A percentile compares a stretch with the other conserved stretches of the same genome.
Conservation (phyloP, 2,888 invertebrate species). For the Halocaridina rubra region DNA sequence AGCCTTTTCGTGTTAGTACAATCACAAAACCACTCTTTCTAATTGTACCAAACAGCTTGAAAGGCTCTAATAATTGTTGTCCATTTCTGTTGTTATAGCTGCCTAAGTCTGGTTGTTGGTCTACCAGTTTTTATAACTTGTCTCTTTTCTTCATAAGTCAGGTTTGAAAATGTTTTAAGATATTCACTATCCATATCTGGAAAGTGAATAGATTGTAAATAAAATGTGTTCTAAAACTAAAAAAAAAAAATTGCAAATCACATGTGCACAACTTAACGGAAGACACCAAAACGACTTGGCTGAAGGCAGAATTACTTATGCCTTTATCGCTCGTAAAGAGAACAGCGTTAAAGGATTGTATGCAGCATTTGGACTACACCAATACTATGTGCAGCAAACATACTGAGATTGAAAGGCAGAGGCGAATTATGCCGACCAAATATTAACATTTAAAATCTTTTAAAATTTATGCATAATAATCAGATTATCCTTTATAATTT, state of each 20-base stretch:
- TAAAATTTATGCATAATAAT: not conserved
- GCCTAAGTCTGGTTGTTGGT: not conserved
- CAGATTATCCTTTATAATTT: not conserved
- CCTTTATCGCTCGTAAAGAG: not conserved
- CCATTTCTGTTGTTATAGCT: not conserved
- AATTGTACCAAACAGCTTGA: not conserved
- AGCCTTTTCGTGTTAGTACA: not conserved
- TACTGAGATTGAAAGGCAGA: not conserved
- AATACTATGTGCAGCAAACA: not conserved
- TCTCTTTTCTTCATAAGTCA: not conserved
- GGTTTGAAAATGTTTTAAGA: not conserved
- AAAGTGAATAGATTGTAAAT: no score
- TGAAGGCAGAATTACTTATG: not conserved
- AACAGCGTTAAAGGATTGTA: not conserved
- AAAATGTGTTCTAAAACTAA: not conserved
- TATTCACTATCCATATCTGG: not conserved
- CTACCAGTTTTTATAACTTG: not conserved
- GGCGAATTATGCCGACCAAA: not conserved
- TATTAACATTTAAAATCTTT: not conserved
- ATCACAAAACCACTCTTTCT: not conserved
- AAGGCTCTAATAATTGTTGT: not conserved
- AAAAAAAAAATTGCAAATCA: not conserved
- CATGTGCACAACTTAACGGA: not conserved
- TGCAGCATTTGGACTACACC: not conserved
- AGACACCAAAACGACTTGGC: not conserved